Evolutionary conservation across 2,888 invertebrate species (phyloP), one percentile per base, ranked within the genome.

Genomic region (Palloptera scutellata): DNA sequence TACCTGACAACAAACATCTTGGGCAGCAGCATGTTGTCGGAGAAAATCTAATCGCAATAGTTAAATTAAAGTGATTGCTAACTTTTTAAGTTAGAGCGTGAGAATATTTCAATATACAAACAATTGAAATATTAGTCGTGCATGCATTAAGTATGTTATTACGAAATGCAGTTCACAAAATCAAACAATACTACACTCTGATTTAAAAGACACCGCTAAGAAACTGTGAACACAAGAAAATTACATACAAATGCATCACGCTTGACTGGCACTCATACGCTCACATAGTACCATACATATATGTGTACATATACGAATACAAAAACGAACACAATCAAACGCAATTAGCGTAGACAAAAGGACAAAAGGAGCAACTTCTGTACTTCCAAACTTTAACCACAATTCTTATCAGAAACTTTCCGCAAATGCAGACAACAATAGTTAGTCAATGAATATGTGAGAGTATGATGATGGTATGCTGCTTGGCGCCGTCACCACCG

Each of bases 1-100:
- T 65, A 74, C 74, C 74, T 71, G 61, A 74, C 61, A n/a, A 74
- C 63, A 60, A 72, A 66, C 63, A 74, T 54, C 62, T 73, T 72
- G 42, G 66, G 69, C 62, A 70, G 66, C 61, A 70, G 62, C 74
- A 74, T 74, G 2, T 30, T 30, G 30, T 67, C 66, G 70, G 70
- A 62, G 65, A 62, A 70, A 67, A 67, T 67, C 69, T 72, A 58
- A 61, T 61, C 3, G 30, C 40, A 68, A 43, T 55, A 55, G 40
- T 42, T 41, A 41, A 11, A n/a, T 42, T 10, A 30, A 41, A 11
- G 42, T 17, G 20, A 19, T 63, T 43, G 52, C 41, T 61, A 20
- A 20, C 17, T n/a, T 43, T 60, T 20, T 60, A n/a, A 43, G n/a
- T 58, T 43, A 12, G 13, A 12, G 52, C 52, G 19, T 60, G n/a